Evolutionary conservation across 1,140 invertebrate genomes (phyloP).

Genomic region (Reticulitermes speratus): DNA sequence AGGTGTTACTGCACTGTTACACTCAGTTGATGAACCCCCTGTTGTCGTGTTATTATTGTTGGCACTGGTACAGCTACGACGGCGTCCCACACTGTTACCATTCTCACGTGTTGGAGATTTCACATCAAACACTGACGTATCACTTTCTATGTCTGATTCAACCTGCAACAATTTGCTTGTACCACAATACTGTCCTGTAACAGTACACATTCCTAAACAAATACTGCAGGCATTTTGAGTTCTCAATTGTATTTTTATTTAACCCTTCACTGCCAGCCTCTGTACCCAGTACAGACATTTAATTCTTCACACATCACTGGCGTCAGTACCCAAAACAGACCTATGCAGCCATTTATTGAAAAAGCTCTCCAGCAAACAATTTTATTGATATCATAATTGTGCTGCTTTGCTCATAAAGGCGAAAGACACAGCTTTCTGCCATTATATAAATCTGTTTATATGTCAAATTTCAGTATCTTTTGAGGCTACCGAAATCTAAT

Average conservation of each 20-base stretch:
- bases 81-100: constrained; percentile 41
- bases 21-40: constrained; percentile 37
- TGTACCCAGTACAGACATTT: no score
- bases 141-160: constrained; percentile 61
- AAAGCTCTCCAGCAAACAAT: no score
- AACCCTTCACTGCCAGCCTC: not conserved
- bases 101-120: constrained; percentile 54
- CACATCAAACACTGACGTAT: constrained; percentile 59
- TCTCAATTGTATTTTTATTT: not conserved
- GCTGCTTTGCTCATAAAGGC: no score
- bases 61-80: constrained; percentile 57
- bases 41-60: constrained; percentile 57
- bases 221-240: not conserved
- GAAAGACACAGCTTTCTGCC: no score
- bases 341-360: no score
- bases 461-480: no score
- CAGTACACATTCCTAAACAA: no score
- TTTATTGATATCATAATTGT: no score
- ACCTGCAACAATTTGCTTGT: constrained; percentile 47
- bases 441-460: no score
- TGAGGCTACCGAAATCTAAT: no score
- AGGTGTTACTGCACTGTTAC: not conserved
- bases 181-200: not conserved
- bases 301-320: not conserved
- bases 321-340: not conserved